phyloP scores from a whole-genome alignment of 1,140 invertebrate species.

The Diuraphis noxia region DNA sequence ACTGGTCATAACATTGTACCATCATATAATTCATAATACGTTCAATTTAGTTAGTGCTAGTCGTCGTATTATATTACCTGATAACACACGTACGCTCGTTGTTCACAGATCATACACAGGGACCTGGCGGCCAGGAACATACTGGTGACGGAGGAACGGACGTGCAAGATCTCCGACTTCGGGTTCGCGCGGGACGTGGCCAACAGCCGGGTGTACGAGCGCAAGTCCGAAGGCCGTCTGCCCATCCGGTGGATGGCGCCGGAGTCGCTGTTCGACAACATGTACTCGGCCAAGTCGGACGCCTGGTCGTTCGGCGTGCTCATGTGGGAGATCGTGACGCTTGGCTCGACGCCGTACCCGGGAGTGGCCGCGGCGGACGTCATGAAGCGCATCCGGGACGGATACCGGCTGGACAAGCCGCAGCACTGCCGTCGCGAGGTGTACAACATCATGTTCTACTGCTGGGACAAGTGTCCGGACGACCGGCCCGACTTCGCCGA shows the following conservation, averaged over 20 bases:
- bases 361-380: constrained; percentile 82
- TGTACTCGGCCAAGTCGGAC: constrained; percentile 88
- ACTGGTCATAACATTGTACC: too few relatives aligned
- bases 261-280: constrained; percentile 87
- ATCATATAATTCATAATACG: too few relatives aligned
- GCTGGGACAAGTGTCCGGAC: constrained; percentile 82
- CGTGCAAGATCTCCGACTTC: constrained; percentile 93
- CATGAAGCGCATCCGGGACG: constrained; percentile 77
- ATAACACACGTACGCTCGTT: not conserved
- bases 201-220: constrained; percentile 83
- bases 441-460: constrained; percentile 93
- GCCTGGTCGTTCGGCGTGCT: constrained; percentile 93
- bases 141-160: constrained; percentile 81
- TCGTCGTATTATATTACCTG: too few relatives aligned
- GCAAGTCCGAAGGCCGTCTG: constrained; percentile 81
- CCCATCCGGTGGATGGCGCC: constrained; percentile 89
- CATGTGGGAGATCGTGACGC: constrained; percentile 89
- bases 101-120: constrained; percentile 80
- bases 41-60: too few relatives aligned
- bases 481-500: constrained; percentile 79
- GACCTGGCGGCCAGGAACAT: constrained; percentile 91
- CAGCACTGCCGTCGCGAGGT: constrained; percentile 85
- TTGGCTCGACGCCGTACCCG: constrained; percentile 88
- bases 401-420: constrained; percentile 82
- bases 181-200: constrained; percentile 86